A percentile compares a stretch with the other conserved stretches of the same genome.
Evolutionary conservation across 2,113 vertebrate species (phyloP).

Genomic region (Scopus umbretta): DNA sequence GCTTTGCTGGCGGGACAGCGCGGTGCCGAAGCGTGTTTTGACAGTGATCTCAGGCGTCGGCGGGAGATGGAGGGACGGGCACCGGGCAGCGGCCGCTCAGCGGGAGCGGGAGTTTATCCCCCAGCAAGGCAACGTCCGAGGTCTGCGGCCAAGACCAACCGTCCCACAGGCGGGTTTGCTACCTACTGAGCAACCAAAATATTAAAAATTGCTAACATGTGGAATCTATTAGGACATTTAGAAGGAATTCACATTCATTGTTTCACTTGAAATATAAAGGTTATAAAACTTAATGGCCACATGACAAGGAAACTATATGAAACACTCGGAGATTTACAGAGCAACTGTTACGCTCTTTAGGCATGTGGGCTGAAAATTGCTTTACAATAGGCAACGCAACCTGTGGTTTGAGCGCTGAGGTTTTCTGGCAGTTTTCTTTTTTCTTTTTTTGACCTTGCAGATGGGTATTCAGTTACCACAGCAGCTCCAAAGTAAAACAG

Average conservation of each 20-base stretch:
- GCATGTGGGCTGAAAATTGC: slow-evolving; percentile 17
- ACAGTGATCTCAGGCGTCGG: not conserved
- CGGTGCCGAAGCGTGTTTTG: not conserved
- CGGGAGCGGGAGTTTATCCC: not conserved
- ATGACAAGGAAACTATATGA: slow-evolving; percentile 55
- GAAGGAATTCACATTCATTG: not conserved
- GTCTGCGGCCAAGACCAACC: not conserved
- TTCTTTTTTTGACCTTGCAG: not conserved
- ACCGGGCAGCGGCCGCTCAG: not conserved
- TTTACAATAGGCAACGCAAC: not conserved
- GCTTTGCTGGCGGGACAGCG: not conserved
- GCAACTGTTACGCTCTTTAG: not conserved
- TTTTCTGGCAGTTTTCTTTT: not conserved
- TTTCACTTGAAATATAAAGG: slow-evolving; percentile 8
- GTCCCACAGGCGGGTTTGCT: not conserved
- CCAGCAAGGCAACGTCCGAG: not conserved
- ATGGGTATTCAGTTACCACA: slow-evolving; percentile 48
- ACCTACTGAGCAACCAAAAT: not conserved
- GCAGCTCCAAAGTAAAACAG: slow-evolving; percentile 50
- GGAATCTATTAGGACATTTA: not conserved
- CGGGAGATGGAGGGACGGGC: not conserved
- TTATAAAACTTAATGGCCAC: slow-evolving; percentile 25
- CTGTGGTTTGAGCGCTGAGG: not conserved
- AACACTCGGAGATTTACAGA: slow-evolving; percentile 66
- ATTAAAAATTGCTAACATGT: not conserved